These are phyloP conservation scores for Telmatherina bonti DNA, from an alignment of 2,797 vertebrate genomes.

Conservation along the genomic window DNA sequence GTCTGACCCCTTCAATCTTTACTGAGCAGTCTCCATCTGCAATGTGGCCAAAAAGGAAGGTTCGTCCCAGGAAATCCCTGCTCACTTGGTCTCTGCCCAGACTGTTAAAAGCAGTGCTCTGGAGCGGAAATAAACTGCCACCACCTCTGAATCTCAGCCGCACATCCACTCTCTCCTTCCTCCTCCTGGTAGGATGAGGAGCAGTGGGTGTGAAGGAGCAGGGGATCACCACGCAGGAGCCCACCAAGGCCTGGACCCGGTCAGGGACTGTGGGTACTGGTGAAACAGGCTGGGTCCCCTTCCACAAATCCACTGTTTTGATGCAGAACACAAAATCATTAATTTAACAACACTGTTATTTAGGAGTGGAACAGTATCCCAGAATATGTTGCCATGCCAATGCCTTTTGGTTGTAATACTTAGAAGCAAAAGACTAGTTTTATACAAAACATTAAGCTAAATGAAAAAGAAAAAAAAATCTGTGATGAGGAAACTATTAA, in stretches of 20 bases:
- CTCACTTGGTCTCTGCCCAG: slow-evolving; percentile 55
- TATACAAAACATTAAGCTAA: no score
- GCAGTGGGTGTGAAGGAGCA: slow-evolving; percentile 77
- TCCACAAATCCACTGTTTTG: slow-evolving; percentile 56
- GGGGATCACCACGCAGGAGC: slow-evolving; percentile 85
- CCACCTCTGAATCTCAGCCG: slow-evolving; percentile 66
- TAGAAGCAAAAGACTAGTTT: no score
- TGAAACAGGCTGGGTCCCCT: slow-evolving; percentile 38
- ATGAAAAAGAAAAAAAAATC: no score
- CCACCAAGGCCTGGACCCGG: slow-evolving; percentile 72
- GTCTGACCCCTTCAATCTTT: slow-evolving; percentile 70
- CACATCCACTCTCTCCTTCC: slow-evolving; percentile 58
- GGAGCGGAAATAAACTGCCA: slow-evolving; percentile 37
- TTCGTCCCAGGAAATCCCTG: slow-evolving; percentile 72
- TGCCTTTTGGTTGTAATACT: not conserved
- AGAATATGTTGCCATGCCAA: accelerated
- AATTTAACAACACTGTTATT: not conserved
- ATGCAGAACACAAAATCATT: slow-evolving; percentile 15
- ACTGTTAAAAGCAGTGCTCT: slow-evolving; percentile 78
- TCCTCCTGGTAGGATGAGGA: slow-evolving; percentile 14
- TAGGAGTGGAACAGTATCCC: not conserved
- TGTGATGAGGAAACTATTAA: no score
- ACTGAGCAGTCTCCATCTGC: slow-evolving; percentile 83
- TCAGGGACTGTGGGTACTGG: slow-evolving; percentile 71
- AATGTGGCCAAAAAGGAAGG: slow-evolving; percentile 65